Conservation (phyloP, 2,888 invertebrate species). For the Meghimatium bilineatum region DNA sequence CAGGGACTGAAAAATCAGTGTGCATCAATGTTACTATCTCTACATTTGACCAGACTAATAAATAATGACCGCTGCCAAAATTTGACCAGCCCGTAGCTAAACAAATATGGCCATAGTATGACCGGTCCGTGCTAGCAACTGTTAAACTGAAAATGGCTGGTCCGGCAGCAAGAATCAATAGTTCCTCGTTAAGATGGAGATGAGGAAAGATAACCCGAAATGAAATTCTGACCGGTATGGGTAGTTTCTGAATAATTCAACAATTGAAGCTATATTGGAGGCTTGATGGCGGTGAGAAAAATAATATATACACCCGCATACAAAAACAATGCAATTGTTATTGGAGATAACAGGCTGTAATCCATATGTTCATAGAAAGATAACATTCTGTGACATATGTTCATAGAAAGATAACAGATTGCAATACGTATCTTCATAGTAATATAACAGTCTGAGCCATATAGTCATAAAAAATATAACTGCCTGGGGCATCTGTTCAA, state of each 20-base stretch:
- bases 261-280: constrained; percentile 34
- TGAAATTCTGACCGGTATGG: constrained; percentile 39
- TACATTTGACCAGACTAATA: constrained; percentile 6
- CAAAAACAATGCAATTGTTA: background rate
- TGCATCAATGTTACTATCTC: background rate
- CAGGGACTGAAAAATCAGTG: background rate
- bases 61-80: constrained; percentile 35
- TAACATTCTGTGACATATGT: no score
- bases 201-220: constrained; percentile 37
- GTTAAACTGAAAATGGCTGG: constrained; percentile 41
- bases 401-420: no score
- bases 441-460: no score
- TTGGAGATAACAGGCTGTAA: background rate
- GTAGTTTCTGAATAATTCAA: constrained; percentile 41
- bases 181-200: constrained; percentile 44
- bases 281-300: background rate
- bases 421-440: no score
- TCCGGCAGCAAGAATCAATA: constrained; percentile 45
- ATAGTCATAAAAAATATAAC: no score
- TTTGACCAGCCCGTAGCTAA: constrained; percentile 5
- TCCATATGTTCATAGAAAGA: background rate
- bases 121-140: background rate
- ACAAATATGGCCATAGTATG: constrained; percentile 24
- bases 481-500: no score
- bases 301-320: background rate